Conservation (phyloP, 2,797 vertebrate species). For the Tragelaphus oryx region DNA sequence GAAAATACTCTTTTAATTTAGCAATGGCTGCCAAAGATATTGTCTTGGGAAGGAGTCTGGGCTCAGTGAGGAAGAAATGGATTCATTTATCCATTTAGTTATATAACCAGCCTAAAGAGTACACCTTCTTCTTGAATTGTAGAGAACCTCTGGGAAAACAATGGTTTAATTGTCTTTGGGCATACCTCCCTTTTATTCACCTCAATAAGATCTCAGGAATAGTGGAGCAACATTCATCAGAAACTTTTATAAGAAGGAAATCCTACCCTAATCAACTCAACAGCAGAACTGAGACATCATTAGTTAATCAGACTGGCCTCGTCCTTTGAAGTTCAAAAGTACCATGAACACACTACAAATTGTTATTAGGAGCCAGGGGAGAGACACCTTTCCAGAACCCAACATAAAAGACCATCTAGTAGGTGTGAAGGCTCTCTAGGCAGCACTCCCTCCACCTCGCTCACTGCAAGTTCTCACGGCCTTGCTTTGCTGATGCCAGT, state of each 20-base stretch:
- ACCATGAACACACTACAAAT: conserved; percentile 26
- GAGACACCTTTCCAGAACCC: neutral
- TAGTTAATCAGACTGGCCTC: conserved; percentile 12
- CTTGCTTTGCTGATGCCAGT: neutral
- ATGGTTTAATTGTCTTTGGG: neutral
- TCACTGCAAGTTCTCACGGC: neutral
- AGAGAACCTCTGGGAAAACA: conserved; percentile 15
- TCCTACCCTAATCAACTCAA: conserved; percentile 12
- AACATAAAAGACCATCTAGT: neutral
- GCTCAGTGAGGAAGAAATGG: neutral
- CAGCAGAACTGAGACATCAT: conserved; percentile 8
- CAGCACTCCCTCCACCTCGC: neutral
- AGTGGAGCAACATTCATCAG: neutral
- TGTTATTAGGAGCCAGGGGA: neutral
- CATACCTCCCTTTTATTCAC: neutral
- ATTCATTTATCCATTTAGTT: neutral
- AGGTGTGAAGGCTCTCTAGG: neutral
- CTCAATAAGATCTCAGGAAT: neutral
- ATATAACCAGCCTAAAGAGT: neutral
- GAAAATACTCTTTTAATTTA: neutral
- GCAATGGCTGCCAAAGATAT: neutral
- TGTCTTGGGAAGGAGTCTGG: neutral
- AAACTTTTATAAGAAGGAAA: conserved; percentile 41
- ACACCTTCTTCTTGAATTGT: neutral
- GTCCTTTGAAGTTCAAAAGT: conserved; percentile 56